phyloP scores from a whole-genome alignment of 2,113 vertebrate species.

The Arothron firmamentum region DNA sequence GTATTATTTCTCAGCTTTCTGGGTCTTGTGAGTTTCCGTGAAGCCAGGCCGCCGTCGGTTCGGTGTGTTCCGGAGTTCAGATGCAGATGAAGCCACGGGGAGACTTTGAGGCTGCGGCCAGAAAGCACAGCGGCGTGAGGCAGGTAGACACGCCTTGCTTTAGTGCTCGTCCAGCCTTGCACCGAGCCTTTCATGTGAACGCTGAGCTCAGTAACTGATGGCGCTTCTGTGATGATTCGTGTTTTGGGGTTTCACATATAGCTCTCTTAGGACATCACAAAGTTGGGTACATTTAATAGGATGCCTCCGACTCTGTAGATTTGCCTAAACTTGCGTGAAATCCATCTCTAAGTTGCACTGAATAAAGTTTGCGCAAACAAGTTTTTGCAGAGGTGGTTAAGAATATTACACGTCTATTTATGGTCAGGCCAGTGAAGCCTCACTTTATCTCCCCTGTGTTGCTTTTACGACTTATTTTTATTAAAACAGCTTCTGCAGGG shows the following conservation, averaged over 20 bases:
- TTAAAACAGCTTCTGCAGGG: conserved; percentile 14
- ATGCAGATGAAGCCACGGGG: conserved; percentile 15
- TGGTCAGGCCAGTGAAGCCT: conserved; percentile 29
- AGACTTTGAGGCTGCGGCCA: conserved; percentile 46
- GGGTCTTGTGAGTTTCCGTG: neutral
- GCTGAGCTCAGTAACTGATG: conserved; percentile 41
- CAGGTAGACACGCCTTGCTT: conserved; percentile 48
- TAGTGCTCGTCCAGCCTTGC: conserved; percentile 39
- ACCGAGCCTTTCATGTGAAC: conserved; percentile 53
- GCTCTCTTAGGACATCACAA: conserved; percentile 57
- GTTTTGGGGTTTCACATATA: conserved; percentile 53
- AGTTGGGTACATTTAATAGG: conserved; percentile 51
- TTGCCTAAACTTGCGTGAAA: conserved; percentile 50
- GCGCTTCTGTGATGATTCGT: conserved; percentile 54
- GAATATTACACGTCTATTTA: conserved; percentile 53
- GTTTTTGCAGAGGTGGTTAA: conserved; percentile 34
- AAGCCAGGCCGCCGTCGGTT: conserved; percentile 25
- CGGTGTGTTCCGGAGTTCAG: neutral
- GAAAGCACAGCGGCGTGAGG: conserved; percentile 16
- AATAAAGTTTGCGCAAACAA: conserved; percentile 47
- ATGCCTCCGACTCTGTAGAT: conserved; percentile 41
- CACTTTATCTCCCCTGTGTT: conserved; percentile 30
- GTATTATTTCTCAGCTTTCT: neutral
- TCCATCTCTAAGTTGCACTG: conserved; percentile 34
- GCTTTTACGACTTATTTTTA: conserved; percentile 36